Percentiles rank a stretch among this genome's conserved stretches.
phyloP scores from a whole-genome alignment of 92 coral and sea anemone species.

The Siderastrea siderea region DNA sequence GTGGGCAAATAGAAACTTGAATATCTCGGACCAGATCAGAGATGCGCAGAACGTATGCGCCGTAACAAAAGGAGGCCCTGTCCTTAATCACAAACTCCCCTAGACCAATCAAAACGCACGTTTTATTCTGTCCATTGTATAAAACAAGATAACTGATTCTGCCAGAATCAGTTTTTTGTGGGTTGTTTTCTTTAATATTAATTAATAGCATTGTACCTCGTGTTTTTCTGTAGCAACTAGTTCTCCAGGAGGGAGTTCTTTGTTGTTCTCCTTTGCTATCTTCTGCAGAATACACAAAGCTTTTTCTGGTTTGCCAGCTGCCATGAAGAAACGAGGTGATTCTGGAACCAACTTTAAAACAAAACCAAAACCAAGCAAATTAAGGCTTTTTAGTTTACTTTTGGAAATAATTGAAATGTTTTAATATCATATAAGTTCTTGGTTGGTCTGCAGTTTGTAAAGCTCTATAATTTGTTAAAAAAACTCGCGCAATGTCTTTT shows the following conservation, averaged over 20 bases:
- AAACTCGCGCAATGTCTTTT: too few species aligned
- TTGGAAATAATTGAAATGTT: not conserved
- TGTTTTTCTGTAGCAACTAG: slow-evolving; percentile 70
- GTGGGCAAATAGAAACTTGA: too few species aligned
- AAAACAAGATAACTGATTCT: too few species aligned
- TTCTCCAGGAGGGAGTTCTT: slow-evolving; percentile 83
- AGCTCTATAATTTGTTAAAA: too few species aligned
- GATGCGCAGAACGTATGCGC: too few species aligned
- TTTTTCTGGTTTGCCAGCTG: slow-evolving; percentile 83
- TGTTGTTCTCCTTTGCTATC: slow-evolving; percentile 85
- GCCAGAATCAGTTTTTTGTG: too few species aligned
- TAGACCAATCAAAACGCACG: too few species aligned
- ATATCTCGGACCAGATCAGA: too few species aligned
- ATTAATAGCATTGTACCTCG: slow-evolving; percentile 36
- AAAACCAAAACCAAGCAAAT: not conserved
- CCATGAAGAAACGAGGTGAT: slow-evolving; percentile 89
- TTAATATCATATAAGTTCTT: not conserved
- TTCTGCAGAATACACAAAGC: slow-evolving; percentile 75
- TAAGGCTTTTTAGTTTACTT: not conserved
- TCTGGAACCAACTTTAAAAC: slow-evolving; percentile 85
- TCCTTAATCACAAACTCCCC: too few species aligned
- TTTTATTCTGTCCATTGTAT: too few species aligned
- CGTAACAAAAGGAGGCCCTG: too few species aligned
- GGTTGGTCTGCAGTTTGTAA: not conserved
- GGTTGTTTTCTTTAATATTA: too few species aligned